Evolutionary conservation across 1,140 invertebrate genomes (phyloP), one percentile per base, ranked within the genome.

Genomic region (Drosophila tristis): DNA sequence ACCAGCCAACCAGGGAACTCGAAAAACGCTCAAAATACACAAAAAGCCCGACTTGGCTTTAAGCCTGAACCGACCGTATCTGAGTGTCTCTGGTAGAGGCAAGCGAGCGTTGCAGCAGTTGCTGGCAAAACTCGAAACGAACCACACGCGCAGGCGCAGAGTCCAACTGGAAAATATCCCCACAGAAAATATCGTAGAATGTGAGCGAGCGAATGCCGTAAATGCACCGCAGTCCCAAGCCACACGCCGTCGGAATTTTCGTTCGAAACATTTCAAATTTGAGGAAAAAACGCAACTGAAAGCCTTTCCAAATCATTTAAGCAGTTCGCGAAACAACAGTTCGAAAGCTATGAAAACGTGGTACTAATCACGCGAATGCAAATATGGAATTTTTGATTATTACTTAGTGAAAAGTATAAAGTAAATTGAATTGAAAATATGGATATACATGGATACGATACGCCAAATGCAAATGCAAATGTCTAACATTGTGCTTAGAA

Each of bases 131-230:
- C 73, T 76, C 73, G 84, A 74, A 74, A 25, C 63, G 62, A 70
- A 73, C 31, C 76, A 65, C 79, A 90, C 84, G 76, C 85, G 85
- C 85, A 84, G 64, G 73, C 84, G 84, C 84, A 47, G 26, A 31
- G 20, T 49, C 68, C 61, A 58, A 60, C 39, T 81, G 78, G 61
- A 67, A 25, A 49, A 20, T 15, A 16, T 8, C 35, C 26, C 55
- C 43, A 45, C 25, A 57, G 42, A 20, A 39, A 39, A 66, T 60
- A 64, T 58, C 80, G 76, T 67, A 62, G 5, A 56, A 47, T 48
- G 48, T 47, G 23, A 25, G 2, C 23, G 53, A 47, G 15, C 13
- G 16, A 55, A 63, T 58, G 79, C 64, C 76, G 80, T 79, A 72
- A 50, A 23, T 42, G 58, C 26, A 56, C n/a, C 35, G n/a, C 44